These are phyloP conservation scores for Psittacula cyanocephala DNA, from an alignment of 2,113 vertebrate species.

Conservation along the genomic window DNA sequence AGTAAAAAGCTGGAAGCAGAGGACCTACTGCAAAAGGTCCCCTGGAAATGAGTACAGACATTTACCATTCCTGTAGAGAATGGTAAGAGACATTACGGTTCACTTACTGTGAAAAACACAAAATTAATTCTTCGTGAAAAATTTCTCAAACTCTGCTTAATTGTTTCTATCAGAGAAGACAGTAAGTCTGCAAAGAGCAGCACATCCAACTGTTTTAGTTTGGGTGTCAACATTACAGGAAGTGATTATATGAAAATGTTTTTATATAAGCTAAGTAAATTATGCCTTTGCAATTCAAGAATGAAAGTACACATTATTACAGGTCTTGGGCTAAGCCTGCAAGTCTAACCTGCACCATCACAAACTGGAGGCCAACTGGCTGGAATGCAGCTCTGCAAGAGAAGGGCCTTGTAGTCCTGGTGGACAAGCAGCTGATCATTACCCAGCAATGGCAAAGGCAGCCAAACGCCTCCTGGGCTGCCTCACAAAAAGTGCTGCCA, in stretches of 20 bases:
- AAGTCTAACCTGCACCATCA: background rate
- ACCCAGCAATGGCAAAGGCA: background rate
- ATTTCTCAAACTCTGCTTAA: background rate
- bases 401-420: background rate
- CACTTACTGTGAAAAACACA: background rate
- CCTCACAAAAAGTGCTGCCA: accelerated
- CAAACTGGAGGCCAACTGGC: accelerated
- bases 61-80: background rate
- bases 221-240: background rate
- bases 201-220: background rate
- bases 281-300: background rate
- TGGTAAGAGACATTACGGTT: background rate
- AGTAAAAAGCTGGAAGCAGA: background rate
- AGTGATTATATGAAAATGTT: background rate
- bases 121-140: background rate
- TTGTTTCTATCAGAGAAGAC: background rate
- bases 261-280: background rate
- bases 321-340: background rate
- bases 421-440: background rate
- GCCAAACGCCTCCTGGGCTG: background rate
- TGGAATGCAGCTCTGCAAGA: background rate
- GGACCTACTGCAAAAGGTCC: background rate
- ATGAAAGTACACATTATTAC: background rate
- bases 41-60: background rate
- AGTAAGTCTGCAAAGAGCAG: background rate